phyloP scores from a whole-genome alignment of 2,113 vertebrate species.

The Numida meleagris region DNA sequence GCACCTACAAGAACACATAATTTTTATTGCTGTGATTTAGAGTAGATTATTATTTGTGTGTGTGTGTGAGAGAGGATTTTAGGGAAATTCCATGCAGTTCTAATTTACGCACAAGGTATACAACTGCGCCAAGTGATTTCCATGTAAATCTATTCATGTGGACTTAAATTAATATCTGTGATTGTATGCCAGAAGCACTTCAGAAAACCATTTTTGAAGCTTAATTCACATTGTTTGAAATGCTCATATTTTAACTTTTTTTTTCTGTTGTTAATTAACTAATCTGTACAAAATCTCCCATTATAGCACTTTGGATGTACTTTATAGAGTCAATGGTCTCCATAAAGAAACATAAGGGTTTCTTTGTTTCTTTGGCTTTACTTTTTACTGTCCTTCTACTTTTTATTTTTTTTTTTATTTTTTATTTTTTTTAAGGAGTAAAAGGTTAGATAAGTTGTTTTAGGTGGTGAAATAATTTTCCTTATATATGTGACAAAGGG shows the following conservation, averaged over 20 bases:
- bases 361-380: neutral
- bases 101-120: neutral
- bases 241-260: neutral
- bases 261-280: neutral
- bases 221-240: neutral
- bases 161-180: neutral
- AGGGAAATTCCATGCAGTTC: neutral
- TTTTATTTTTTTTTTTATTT: neutral
- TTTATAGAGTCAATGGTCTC: neutral
- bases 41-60: too few relatives aligned
- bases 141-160: neutral
- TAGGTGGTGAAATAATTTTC: neutral
- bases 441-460: neutral
- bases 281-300: neutral
- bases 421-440: neutral
- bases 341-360: neutral
- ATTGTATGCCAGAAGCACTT: neutral
- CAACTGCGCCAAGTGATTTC: neutral
- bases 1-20: neutral
- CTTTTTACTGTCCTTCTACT: neutral
- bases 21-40: conserved; percentile 32
- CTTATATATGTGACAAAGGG: neutral
- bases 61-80: neutral
- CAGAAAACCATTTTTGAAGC: neutral
- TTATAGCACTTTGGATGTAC: neutral